Percentiles rank a stretch among this genome's conserved stretches.
Evolutionary conservation across 2,797 vertebrate species (phyloP).

Genomic region (Oceanodroma leucorhoa): DNA sequence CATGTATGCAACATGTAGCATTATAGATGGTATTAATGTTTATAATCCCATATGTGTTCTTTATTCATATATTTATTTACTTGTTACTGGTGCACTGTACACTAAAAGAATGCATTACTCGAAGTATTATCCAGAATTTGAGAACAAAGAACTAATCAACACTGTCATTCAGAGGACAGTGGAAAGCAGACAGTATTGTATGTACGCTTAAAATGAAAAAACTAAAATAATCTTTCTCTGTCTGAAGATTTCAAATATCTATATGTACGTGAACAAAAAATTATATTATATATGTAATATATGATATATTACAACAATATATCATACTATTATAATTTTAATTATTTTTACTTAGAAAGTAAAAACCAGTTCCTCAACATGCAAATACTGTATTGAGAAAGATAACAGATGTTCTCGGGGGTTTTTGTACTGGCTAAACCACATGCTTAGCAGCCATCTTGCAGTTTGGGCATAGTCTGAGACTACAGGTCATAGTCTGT

Average conservation of each 20-base stretch:
- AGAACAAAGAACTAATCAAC: neutral
- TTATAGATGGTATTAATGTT: neutral
- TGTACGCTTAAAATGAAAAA: neutral
- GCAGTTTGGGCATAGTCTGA: neutral
- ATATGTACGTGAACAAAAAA: neutral
- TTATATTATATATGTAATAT: no score
- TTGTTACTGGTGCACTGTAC: neutral
- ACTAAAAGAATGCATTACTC: neutral
- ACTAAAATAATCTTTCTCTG: neutral
- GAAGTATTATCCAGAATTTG: neutral
- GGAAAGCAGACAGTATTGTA: neutral
- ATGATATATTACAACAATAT: neutral
- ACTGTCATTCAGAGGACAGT: neutral
- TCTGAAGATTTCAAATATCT: neutral
- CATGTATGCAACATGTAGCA: neutral
- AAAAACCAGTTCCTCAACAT: neutral
- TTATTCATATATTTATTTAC: neutral
- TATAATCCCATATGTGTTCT: neutral
- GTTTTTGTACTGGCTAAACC: neutral
- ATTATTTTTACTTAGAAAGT: neutral
- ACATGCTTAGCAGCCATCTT: neutral
- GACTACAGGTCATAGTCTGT: neutral
- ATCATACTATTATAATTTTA: neutral
- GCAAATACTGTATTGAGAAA: neutral
- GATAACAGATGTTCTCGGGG: fast-evolving